A percentile compares a stretch with the other conserved stretches of the same genome.
Evolutionary conservation across 2,888 invertebrate genomes (phyloP).

Genomic region (Nemurella pictetii): DNA sequence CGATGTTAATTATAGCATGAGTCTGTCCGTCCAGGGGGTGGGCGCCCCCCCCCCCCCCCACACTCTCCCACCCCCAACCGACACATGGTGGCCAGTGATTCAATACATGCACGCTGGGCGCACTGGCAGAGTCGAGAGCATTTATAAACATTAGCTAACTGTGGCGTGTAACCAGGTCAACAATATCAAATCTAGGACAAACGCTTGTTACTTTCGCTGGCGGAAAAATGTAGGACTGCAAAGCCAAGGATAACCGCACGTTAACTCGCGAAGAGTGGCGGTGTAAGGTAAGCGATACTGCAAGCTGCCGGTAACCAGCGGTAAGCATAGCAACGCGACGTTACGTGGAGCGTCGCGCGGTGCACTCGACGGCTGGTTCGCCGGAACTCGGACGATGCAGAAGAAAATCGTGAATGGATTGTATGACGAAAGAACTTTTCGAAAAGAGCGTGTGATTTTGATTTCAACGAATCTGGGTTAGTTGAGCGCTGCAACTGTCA

Average conservation of each 20-base stretch:
- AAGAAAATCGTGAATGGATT: not conserved
- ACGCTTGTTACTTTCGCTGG: conserved; percentile 31
- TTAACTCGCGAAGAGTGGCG: no score
- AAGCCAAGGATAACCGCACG: conserved; percentile 33
- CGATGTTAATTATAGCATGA: no score
- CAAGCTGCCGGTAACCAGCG: not conserved
- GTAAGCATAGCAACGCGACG: not conserved
- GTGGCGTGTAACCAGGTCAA: conserved; percentile 28
- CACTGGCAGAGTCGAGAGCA: not conserved
- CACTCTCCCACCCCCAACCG: no score
- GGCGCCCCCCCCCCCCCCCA: no score
- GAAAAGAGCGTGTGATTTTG: not conserved
- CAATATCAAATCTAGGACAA: conserved; percentile 29
- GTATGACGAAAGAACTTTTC: not conserved
- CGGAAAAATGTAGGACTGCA: conserved; percentile 26
- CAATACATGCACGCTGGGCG: not conserved
- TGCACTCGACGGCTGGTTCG: not conserved
- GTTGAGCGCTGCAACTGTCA: not conserved
- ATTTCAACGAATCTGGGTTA: not conserved
- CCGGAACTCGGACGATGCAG: not conserved
- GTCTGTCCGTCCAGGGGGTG: no score
- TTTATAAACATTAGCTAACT: conserved; percentile 28
- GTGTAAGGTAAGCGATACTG: no score
- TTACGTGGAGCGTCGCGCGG: no score
- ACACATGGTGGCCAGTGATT: not conserved